Conservation (phyloP, 2,797 vertebrate genomes). For the Falco peregrinus region DNA sequence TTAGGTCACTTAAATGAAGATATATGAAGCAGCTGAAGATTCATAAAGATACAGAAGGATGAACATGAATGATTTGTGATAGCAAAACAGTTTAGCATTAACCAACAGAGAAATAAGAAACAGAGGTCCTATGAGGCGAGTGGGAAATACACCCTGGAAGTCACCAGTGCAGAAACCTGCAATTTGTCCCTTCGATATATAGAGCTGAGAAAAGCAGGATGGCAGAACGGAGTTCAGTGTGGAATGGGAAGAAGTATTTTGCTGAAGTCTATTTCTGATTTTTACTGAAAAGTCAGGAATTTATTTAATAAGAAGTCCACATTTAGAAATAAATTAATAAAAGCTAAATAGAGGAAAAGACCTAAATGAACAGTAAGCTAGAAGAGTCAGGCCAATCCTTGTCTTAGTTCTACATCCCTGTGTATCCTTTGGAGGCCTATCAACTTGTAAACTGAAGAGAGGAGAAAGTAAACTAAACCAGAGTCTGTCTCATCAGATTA, state of each 20-base stretch:
- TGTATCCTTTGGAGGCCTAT: background rate
- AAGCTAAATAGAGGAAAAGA: background rate
- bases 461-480: background rate
- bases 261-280: background rate
- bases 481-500: background rate
- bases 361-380: background rate
- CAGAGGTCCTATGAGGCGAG: background rate
- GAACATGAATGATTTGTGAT: constrained; percentile 27
- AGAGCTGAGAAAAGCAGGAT: background rate
- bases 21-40: constrained; percentile 57
- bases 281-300: background rate
- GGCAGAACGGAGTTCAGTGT: background rate
- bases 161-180: background rate
- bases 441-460: background rate
- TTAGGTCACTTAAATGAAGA: constrained; percentile 56
- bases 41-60: constrained; percentile 59
- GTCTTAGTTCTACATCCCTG: background rate
- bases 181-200: background rate
- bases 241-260: background rate
- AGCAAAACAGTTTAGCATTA: constrained; percentile 48
- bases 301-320: background rate
- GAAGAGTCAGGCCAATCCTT: background rate
- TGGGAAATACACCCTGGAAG: background rate
- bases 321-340: background rate
- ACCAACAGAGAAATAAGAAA: constrained; percentile 47